These are phyloP conservation scores for Ommatoiulus sabulosus DNA, from an alignment of 2,888 invertebrate species.

Conservation along the genomic window DNA sequence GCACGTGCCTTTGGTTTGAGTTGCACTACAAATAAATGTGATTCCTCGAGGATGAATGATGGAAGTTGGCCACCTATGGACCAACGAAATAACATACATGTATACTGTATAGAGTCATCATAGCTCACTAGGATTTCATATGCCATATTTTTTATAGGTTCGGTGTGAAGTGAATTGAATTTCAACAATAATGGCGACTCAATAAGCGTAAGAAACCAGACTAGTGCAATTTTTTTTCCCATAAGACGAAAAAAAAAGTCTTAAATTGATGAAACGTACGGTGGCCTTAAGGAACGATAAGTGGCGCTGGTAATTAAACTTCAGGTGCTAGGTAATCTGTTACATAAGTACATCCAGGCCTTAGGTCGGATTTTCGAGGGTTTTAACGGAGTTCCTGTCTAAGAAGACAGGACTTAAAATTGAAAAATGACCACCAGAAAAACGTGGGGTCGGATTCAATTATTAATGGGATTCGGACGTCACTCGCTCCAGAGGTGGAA, in stretches of 20 bases:
- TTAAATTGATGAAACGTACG: neutral
- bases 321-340: conserved; percentile 11
- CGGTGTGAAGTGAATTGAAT: neutral
- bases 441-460: neutral
- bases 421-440: conserved; percentile 1
- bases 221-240: too few relatives aligned
- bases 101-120: neutral
- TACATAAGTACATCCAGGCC: neutral
- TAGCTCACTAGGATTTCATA: neutral
- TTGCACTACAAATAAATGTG: neutral
- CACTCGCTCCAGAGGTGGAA: neutral
- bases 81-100: neutral
- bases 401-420: neutral
- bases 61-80: neutral
- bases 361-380: neutral
- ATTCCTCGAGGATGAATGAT: neutral
- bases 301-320: neutral
- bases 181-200: neutral
- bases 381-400: neutral
- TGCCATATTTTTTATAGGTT: neutral
- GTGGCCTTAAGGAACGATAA: neutral
- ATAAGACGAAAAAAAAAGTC: neutral
- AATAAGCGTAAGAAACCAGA: too few relatives aligned
- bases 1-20: neutral
- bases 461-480: neutral